Evolutionary conservation across 1,140 invertebrate species (phyloP).

Genomic region (Scaptomyza hsui): DNA sequence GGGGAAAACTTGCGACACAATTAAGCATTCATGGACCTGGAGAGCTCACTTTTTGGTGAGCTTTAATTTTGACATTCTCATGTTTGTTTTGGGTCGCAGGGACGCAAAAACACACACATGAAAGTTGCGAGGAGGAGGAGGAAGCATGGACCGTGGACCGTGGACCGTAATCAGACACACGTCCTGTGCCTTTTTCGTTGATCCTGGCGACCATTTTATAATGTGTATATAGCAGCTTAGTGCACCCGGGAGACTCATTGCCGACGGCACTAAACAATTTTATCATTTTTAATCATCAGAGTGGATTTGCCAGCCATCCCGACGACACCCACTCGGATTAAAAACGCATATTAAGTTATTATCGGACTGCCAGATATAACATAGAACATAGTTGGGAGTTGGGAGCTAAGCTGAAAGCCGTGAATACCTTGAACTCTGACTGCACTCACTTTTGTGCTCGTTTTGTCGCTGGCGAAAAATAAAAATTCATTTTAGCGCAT

Average conservation of each 20-base stretch:
- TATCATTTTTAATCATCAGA: constrained; percentile 84
- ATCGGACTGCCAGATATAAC: constrained; percentile 48
- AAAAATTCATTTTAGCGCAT: constrained; percentile 75
- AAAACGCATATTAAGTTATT: constrained; percentile 84
- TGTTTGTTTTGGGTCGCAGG: constrained; percentile 60
- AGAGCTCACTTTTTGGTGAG: constrained; percentile 43
- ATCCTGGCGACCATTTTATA: constrained; percentile 83
- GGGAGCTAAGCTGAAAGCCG: constrained; percentile 37
- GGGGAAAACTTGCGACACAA: constrained; percentile 59
- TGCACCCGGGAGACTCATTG: constrained; percentile 73
- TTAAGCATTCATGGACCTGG: constrained; percentile 73
- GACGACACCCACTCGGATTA: constrained; percentile 69
- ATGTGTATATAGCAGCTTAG: constrained; percentile 84
- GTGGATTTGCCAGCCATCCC: constrained; percentile 59
- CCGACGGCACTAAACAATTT: constrained; percentile 81
- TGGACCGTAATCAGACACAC: constrained; percentile 56
- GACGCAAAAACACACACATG: constrained; percentile 21
- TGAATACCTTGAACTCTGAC: constrained; percentile 30
- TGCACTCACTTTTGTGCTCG: background rate
- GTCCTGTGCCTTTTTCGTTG: constrained; percentile 56
- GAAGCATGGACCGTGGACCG: background rate
- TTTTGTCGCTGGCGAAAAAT: constrained; percentile 49
- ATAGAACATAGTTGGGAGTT: background rate
- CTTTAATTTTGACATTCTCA: constrained; percentile 79
- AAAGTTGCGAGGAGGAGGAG: background rate